These are phyloP conservation scores for Drosophila lacertosa DNA, from an alignment of 1,140 invertebrate species.

Conservation along the genomic window DNA sequence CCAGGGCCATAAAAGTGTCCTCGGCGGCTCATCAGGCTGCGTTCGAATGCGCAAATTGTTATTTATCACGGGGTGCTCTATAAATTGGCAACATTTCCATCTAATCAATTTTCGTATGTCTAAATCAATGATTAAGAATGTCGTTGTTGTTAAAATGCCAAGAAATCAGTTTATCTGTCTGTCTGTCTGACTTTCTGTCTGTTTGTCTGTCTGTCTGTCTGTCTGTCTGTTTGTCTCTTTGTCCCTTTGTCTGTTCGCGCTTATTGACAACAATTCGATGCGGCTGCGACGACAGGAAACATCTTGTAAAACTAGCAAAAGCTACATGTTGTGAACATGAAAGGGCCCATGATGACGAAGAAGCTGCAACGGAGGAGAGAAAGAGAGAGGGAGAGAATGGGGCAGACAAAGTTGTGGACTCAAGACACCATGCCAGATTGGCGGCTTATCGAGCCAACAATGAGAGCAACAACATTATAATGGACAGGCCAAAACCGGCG, in stretches of 20 bases:
- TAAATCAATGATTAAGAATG: constrained; percentile 82
- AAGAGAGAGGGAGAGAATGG: background rate
- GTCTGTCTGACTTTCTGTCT: constrained; percentile 6
- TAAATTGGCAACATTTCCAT: constrained; percentile 54
- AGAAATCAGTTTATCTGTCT: constrained; percentile 16
- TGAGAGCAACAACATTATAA: constrained; percentile 82
- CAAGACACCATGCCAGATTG: constrained; percentile 44
- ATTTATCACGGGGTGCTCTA: constrained; percentile 73
- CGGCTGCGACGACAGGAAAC: constrained; percentile 82
- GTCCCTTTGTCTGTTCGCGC: constrained; percentile 45
- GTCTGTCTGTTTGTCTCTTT: constrained; percentile 7
- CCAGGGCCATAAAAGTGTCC: constrained; percentile 65
- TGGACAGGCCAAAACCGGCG: constrained; percentile 67
- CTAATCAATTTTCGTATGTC: constrained; percentile 79
- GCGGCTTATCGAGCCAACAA: constrained; percentile 71
- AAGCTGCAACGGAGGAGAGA: background rate
- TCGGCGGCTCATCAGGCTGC: constrained; percentile 58
- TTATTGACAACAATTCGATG: constrained; percentile 83
- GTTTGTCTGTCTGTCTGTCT: constrained; percentile 1
- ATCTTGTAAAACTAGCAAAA: constrained; percentile 84
- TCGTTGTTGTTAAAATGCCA: constrained; percentile 54
- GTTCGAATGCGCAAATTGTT: constrained; percentile 65
- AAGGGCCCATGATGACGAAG: constrained; percentile 45
- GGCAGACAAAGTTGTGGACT: constrained; percentile 3
- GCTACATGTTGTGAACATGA: constrained; percentile 82